Evolutionary conservation across 1,140 invertebrate species (phyloP).

Genomic region (Drosophila ercepeae): DNA sequence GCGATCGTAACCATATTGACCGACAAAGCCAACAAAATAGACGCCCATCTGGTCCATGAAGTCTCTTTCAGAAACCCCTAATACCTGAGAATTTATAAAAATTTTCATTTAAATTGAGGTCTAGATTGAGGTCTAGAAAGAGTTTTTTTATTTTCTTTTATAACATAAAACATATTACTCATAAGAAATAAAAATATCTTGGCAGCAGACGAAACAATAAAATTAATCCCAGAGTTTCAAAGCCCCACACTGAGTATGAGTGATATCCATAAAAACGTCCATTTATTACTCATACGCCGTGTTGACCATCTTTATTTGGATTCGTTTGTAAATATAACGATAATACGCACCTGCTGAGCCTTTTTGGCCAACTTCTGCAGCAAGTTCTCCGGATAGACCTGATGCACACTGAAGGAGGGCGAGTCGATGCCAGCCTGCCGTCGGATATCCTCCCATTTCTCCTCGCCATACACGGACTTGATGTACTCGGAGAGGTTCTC

Average conservation of each 20-base stretch:
- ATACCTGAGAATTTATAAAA: conserved; percentile 85
- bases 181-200: not conserved
- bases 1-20: conserved; percentile 97
- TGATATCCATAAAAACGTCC: not conserved
- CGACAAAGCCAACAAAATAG: conserved; percentile 94
- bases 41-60: conserved; percentile 96
- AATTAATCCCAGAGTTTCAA: too few relatives aligned
- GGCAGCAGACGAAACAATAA: too few relatives aligned
- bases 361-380: conserved; percentile 93
- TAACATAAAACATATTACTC: not conserved
- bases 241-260: not conserved
- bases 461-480: conserved; percentile 94
- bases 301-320: too few relatives aligned
- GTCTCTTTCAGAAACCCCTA: conserved; percentile 92
- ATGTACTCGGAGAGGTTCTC: conserved; percentile 97
- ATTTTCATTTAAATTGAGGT: not conserved
- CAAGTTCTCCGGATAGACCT: conserved; percentile 95
- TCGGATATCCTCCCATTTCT: conserved; percentile 94
- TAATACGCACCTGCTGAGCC: conserved; percentile 90
- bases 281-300: not conserved
- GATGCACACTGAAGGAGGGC: conserved; percentile 94
- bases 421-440: conserved; percentile 92
- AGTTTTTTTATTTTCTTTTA: too few relatives aligned
- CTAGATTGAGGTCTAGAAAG: too few relatives aligned
- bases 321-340: not conserved